phyloP scores from a whole-genome alignment of 2,113 vertebrate species.

The Chunga burmeisteri region DNA sequence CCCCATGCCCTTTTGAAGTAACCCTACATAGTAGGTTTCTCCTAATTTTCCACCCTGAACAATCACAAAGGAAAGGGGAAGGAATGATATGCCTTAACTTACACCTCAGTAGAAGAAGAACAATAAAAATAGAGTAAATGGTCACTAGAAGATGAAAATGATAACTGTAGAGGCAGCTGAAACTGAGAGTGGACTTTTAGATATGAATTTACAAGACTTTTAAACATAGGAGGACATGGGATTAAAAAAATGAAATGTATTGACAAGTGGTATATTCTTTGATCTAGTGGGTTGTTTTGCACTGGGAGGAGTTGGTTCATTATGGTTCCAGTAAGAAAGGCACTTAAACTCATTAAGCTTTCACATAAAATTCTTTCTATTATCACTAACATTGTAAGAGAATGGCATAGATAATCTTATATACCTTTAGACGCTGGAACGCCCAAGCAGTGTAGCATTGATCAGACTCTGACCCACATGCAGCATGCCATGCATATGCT shows the following conservation, averaged over 20 bases:
- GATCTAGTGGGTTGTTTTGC: not conserved
- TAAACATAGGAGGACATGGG: not conserved
- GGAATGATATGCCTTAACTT: not conserved
- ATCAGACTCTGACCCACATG: not conserved
- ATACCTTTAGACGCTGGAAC: not conserved
- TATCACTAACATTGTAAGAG: not conserved
- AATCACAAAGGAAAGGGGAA: not conserved
- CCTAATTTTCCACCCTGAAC: not conserved
- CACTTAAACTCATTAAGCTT: not conserved
- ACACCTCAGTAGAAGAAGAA: not conserved
- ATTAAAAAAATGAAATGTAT: not conserved
- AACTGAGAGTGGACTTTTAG: not conserved
- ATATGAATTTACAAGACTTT: not conserved
- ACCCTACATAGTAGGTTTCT: not conserved
- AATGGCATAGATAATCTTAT: not conserved
- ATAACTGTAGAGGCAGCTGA: not conserved
- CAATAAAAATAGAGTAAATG: not conserved
- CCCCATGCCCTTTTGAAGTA: not conserved
- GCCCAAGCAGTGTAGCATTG: not conserved
- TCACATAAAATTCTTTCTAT: not conserved
- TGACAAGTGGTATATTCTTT: not conserved
- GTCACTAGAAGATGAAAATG: not conserved
- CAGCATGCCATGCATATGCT: too few relatives aligned
- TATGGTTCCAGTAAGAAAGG: not conserved
- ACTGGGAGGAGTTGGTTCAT: not conserved